A percentile compares a stretch with the other conserved stretches of the same genome.
Evolutionary conservation across 1,140 invertebrate species (phyloP).

Genomic region (Monomorium pharaonis): DNA sequence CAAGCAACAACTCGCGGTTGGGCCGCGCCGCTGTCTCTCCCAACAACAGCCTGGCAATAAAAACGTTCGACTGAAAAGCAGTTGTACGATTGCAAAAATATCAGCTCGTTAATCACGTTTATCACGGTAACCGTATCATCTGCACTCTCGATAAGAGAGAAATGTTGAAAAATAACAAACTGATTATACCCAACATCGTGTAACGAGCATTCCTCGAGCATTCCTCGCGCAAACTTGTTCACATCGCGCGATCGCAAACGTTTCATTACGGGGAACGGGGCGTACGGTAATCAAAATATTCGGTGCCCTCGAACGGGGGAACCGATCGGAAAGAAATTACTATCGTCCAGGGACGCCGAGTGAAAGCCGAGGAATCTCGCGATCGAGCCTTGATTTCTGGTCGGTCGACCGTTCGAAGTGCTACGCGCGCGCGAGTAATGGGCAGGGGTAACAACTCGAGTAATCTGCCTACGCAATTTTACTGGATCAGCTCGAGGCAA

Average conservation of each 20-base stretch:
- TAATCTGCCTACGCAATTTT: constrained; percentile 74
- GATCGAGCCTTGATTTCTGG: constrained; percentile 57
- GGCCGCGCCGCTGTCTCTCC: not conserved
- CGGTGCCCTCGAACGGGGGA: constrained; percentile 20
- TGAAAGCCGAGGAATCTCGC: constrained; percentile 47
- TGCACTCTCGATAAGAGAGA: not conserved
- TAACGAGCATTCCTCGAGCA: not conserved
- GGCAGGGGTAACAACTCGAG: constrained; percentile 67
- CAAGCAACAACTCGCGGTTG: not conserved
- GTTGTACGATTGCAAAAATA: not conserved
- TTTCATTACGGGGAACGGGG: constrained; percentile 23
- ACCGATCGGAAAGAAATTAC: constrained; percentile 44
- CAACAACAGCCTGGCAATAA: not conserved
- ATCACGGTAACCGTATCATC: not conserved
- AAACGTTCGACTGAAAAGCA: not conserved
- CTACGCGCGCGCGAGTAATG: constrained; percentile 60
- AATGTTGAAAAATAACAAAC: not conserved
- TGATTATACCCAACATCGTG: not conserved
- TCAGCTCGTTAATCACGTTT: not conserved
- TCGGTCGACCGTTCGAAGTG: constrained; percentile 58
- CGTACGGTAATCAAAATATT: constrained; percentile 55
- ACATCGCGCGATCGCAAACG: constrained; percentile 45
- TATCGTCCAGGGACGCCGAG: not conserved
- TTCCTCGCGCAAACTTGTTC: not conserved
- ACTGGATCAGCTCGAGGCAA: constrained; percentile 71